Percentiles rank a stretch among this genome's conserved stretches.
Conservation (phyloP, 1,140 invertebrate genomes). For the Drosophila elegans region DNA sequence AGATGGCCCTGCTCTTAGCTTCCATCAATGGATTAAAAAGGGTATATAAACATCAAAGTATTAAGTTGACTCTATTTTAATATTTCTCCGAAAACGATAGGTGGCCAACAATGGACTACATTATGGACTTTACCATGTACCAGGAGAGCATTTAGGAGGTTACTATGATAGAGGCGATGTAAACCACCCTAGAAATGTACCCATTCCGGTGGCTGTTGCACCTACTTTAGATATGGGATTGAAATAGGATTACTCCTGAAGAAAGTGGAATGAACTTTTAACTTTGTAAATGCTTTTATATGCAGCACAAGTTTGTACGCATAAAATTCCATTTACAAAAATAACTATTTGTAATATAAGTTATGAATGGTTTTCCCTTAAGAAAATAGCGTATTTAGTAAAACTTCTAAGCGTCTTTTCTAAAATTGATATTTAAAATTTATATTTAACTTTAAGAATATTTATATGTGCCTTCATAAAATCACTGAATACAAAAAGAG, state of each 20-base stretch:
- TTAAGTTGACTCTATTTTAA: too few species aligned
- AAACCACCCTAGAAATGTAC: slow-evolving; percentile 78
- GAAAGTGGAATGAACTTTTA: neutral
- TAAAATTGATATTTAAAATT: too few species aligned
- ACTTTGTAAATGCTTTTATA: neutral
- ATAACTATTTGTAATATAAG: too few species aligned
- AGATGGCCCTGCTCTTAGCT: slow-evolving; percentile 91
- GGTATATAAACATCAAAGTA: slow-evolving; percentile 64
- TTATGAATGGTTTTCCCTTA: too few species aligned
- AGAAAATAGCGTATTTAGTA: too few species aligned
- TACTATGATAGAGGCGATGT: slow-evolving; percentile 81
- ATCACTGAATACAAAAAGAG: neutral
- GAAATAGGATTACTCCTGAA: slow-evolving; percentile 10
- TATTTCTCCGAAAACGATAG: slow-evolving; percentile 15
- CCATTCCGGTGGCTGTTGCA: slow-evolving; percentile 61
- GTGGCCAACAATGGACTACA: slow-evolving; percentile 80
- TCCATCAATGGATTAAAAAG: slow-evolving; percentile 91
- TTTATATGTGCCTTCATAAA: too few species aligned
- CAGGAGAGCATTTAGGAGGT: slow-evolving; percentile 68
- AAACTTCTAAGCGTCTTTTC: too few species aligned
- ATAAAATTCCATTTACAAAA: neutral
- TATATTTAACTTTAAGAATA: too few species aligned
- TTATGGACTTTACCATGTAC: slow-evolving; percentile 82
- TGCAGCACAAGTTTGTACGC: too few species aligned
- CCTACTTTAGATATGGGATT: slow-evolving; percentile 63